Base-by-base conservation (phyloP, 2,797 vertebrate genomes). In the Myiotriccus ornatus region DNA sequence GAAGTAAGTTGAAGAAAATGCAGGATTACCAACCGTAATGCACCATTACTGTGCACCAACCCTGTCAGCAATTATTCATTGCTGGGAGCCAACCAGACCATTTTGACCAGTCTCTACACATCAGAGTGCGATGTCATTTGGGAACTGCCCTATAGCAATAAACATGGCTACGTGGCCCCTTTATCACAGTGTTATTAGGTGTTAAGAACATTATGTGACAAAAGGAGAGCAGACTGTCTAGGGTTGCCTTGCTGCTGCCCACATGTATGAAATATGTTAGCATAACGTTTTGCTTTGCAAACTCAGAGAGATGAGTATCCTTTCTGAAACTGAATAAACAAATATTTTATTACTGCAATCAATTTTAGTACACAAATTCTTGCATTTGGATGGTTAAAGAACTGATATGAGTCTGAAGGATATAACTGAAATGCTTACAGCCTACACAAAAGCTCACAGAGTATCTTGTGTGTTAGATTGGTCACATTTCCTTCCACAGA, bases 81-180 rank as follows among this genome's bases (percentile, higher is more conserved):
- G 34, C 76, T 97, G 96, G 93, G 97, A 96, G 82, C 70, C 92
- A 89, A 94, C 90, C 96, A 96, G 67, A 73, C 53, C 65, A 2
- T 57, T 94, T 95, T 86, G 90, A 89, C 88, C 43, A 55, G 86
- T 95, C 89, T 96, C 59, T 32, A 30, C 64, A 93, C 76, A 90
- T 67, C 22, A 67, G 84, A 87, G 83, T 85, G 64, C 49, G 74
- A 56, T 20, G 74, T 85, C 97, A 96, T 97, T 97, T 96, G 77
- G 87, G 95, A 96, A 90, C 60, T 32, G 94, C 86, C 94, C 95
- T 96, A 96, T 95, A 92, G 95, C 92, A 96, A 90, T 89, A 95
- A 97, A 96, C 92, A 89, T 47, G 83, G 83, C 41, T 41, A 41
- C 41, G 16, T 41, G 80, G 81, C 55, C 52, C 62, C 84, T 95